Evolutionary conservation across 2,113 vertebrate genomes (phyloP), one percentile per base, ranked within the genome.

Genomic region (Eidolon helvum): DNA sequence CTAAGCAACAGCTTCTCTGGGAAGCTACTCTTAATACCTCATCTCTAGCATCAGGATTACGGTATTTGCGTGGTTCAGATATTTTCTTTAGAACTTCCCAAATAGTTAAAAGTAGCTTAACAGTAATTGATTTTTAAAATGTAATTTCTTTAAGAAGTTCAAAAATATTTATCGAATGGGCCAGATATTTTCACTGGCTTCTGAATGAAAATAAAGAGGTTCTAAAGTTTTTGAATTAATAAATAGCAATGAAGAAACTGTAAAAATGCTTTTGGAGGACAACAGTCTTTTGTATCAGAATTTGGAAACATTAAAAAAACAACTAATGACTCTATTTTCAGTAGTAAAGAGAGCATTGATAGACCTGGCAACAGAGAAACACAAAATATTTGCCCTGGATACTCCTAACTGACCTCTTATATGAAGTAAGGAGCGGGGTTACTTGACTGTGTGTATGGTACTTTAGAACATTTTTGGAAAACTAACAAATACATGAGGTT

Each of bases 121-220:
- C 4, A 48, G 38, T 6, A 35, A 65, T 2, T 59, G 55, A 86
- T 53, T 63, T 68, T 94, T 22, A 87, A 90, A 53, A 84, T 16
- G 40, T 16, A 61, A 71, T 69, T 45, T 48, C 48, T 48, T 57
- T 82, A 92, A 85, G 45, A 78, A 72, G 30, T 59, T 75, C 40
- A 75, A 69, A 94, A 63, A 33, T 80, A 95, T 30, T 86, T 92
- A 53, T n/a, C 55, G 30, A 83, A 78, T n/a, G 50, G 15, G 48
- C 7, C 21, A 30, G 48, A 45, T 84, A 61, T 53, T 91, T 86
- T 95, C 28, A 83, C 53, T 65, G 35, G 30, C 35, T 94, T 95
- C 72, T 75, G 75, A 94, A 57, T 85, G 35, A 95, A 94, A 94
- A 88, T 59, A 85, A 77, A 63, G 33, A 78, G n/a, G n/a, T 84